Conservation (phyloP, 1,140 invertebrate genomes). For the Ptiloglossa arizonensis region DNA sequence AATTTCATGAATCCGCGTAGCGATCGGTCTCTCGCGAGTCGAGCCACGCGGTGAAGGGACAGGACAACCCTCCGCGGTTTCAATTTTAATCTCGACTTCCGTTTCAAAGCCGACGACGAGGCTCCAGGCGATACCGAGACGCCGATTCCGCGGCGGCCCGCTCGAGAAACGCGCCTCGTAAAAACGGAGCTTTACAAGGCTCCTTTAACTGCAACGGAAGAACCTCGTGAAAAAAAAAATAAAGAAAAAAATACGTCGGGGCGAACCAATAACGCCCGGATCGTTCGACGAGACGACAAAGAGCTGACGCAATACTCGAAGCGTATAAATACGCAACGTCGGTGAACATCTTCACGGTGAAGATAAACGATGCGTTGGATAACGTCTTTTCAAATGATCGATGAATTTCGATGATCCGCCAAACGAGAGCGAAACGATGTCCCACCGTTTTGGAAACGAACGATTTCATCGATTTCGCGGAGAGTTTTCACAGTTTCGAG, state of each 20-base stretch:
- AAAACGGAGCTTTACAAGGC: slow-evolving; percentile 38
- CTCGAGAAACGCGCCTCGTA: slow-evolving; percentile 12
- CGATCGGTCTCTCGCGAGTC: too few species aligned
- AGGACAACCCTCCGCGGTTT: too few species aligned
- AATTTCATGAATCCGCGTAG: slow-evolving; percentile 11
- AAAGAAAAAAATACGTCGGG: too few species aligned
- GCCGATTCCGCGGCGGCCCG: background rate
- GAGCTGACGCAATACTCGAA: slow-evolving; percentile 21
- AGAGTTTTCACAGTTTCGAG: too few species aligned
- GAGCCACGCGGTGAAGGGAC: too few species aligned
- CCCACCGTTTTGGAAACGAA: too few species aligned
- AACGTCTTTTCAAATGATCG: background rate
- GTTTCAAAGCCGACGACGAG: slow-evolving; percentile 8
- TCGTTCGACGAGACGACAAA: slow-evolving; percentile 43
- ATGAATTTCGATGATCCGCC: too few species aligned
- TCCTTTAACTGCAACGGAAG: slow-evolving; percentile 6
- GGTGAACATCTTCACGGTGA: background rate
- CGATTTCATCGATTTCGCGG: too few species aligned
- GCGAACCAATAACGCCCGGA: slow-evolving; percentile 46
- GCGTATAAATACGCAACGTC: slow-evolving; percentile 29
- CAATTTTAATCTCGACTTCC: slow-evolving; percentile 10
- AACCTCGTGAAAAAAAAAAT: slow-evolving; percentile 43
- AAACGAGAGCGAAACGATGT: too few species aligned
- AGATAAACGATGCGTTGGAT: background rate
- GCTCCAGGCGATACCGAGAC: too few species aligned